Evolutionary conservation across 2,888 invertebrate species (phyloP).

Genomic region (Ischnus inquisitorius): DNA sequence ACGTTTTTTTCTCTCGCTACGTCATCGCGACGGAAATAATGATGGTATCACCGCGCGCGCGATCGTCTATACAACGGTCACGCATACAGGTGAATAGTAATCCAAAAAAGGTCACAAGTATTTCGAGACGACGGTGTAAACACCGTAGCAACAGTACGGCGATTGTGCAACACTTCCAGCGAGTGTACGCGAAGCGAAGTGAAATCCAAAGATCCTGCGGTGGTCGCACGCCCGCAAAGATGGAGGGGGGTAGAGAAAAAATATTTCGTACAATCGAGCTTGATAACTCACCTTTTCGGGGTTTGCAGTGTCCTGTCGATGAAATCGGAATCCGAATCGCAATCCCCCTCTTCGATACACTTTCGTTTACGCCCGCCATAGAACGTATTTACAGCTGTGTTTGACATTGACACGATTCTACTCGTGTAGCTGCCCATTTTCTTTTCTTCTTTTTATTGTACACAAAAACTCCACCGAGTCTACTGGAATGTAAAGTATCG

Average conservation of each 20-base stretch:
- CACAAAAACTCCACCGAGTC: not conserved
- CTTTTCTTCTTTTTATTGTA: conserved; percentile 20
- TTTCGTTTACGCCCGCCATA: conserved; percentile 87
- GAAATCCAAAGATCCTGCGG: not conserved
- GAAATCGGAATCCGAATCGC: conserved; percentile 86
- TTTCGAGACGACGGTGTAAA: conserved; percentile 7
- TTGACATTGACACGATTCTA: conserved; percentile 81
- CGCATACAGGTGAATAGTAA: conserved; percentile 13
- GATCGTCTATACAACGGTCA: not conserved
- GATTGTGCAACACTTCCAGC: conserved; percentile 8
- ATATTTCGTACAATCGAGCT: not conserved
- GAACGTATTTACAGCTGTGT: conserved; percentile 82
- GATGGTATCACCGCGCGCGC: conserved; percentile 45
- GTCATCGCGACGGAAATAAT: conserved; percentile 64
- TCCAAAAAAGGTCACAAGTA: conserved; percentile 21
- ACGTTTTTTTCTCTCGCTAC: conserved; percentile 41
- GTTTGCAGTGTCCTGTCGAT: conserved; percentile 87
- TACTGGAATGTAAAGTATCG: not conserved
- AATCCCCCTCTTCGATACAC: conserved; percentile 86
- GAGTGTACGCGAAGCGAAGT: not conserved
- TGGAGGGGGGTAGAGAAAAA: not conserved
- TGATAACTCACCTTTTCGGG: conserved; percentile 88
- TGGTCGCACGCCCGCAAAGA: not conserved
- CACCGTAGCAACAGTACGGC: not conserved
- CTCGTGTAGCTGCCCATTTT: conserved; percentile 83